phyloP scores from a whole-genome alignment of 2,113 vertebrate genomes.

The Ondatra zibethicus region DNA sequence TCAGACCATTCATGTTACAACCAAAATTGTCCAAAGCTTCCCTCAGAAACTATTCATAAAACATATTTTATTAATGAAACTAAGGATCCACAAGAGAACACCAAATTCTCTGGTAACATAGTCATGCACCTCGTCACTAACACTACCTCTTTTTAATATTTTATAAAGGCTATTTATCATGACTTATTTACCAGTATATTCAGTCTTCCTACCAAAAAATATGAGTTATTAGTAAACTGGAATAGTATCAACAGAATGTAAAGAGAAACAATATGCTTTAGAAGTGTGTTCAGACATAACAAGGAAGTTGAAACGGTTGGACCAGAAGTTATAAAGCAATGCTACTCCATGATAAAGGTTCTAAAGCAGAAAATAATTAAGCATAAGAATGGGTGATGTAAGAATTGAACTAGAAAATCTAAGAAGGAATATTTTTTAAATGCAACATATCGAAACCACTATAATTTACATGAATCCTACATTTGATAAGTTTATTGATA shows the following conservation, averaged over 20 bases:
- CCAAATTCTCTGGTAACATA: background rate
- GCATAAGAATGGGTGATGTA: background rate
- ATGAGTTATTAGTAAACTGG: background rate
- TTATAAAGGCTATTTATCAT: background rate
- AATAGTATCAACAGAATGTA: background rate
- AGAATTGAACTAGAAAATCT: background rate
- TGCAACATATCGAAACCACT: background rate
- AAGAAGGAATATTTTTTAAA: background rate
- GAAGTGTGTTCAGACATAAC: background rate
- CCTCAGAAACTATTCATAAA: too few relatives aligned
- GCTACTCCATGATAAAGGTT: background rate
- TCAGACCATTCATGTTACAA: too few relatives aligned
- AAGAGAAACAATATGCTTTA: background rate
- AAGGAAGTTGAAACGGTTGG: background rate
- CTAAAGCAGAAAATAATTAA: background rate
- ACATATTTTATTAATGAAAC: background rate
- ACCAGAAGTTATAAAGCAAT: background rate
- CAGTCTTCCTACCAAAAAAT: background rate
- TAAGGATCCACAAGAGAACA: background rate
- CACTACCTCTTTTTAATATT: fast-evolving
- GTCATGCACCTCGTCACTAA: background rate
- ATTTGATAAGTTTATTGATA: background rate
- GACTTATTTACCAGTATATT: background rate
- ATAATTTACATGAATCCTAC: background rate
- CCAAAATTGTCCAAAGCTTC: background rate